These are phyloP conservation scores for Clarias magur DNA, from an alignment of 2,113 vertebrate species.

Conservation along the genomic window DNA sequence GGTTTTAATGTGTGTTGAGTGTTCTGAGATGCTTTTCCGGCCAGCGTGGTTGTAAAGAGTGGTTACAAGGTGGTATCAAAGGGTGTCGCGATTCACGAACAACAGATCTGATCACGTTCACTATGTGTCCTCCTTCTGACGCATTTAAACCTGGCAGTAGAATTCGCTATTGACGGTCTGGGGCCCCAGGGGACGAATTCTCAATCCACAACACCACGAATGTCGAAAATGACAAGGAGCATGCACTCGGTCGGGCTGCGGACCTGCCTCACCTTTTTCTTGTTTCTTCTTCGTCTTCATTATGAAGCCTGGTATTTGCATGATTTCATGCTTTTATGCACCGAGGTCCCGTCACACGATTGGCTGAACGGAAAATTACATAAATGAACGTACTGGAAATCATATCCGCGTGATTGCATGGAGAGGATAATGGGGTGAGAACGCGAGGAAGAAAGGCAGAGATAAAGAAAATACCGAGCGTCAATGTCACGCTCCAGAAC, in stretches of 20 bases:
- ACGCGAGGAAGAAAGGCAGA: background rate
- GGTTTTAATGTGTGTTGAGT: background rate
- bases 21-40: background rate
- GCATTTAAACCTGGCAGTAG: too few species aligned
- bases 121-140: too few species aligned
- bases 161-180: too few species aligned
- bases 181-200: too few species aligned
- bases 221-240: too few species aligned
- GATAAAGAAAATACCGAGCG: background rate
- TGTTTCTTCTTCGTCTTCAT: background rate
- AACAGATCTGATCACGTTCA: too few species aligned
- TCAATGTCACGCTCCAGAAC: conserved; percentile 10
- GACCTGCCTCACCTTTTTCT: background rate
- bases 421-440: background rate
- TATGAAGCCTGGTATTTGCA: background rate
- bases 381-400: background rate
- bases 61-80: background rate
- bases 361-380: background rate
- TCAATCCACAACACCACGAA: too few species aligned
- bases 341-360: background rate
- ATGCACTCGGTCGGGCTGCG: too few species aligned
- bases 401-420: background rate
- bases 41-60: background rate
- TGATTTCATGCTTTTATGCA: background rate
- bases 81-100: too few species aligned